phyloP scores from a whole-genome alignment of 1,140 invertebrate species.

The Hyposmocoma kahamanoa region DNA sequence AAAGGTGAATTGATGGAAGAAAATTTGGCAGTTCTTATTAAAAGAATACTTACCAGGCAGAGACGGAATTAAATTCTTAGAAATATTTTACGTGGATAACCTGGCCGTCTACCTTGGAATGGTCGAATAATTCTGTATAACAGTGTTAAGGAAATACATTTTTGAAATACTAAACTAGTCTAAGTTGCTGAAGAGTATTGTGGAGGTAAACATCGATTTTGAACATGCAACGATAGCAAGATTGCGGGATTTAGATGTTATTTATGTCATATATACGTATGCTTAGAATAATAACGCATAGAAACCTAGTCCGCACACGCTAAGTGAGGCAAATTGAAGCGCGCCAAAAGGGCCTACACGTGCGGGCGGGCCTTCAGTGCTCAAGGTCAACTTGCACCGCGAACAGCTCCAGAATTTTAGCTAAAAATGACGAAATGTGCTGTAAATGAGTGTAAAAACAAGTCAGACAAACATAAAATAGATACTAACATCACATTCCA shows the following conservation, averaged over 20 bases:
- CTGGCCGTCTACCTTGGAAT: constrained; percentile 16
- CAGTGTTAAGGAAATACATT: constrained; percentile 7
- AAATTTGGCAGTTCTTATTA: too few species aligned
- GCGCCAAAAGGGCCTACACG: too few species aligned
- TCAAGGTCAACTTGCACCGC: too few species aligned
- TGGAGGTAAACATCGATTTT: neutral
- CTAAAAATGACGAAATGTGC: too few species aligned
- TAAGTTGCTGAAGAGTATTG: neutral
- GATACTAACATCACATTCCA: too few species aligned
- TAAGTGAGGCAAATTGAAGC: too few species aligned
- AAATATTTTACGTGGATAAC: constrained; percentile 13
- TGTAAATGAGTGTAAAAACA: too few species aligned
- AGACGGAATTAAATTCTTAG: neutral
- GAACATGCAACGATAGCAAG: neutral
- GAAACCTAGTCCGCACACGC: too few species aligned
- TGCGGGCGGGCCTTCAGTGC: too few species aligned
- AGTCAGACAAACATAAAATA: too few species aligned
- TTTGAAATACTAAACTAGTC: neutral
- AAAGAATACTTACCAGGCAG: constrained; percentile 8
- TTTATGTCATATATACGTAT: neutral
- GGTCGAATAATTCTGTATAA: constrained; percentile 11
- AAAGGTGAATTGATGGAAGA: too few species aligned
- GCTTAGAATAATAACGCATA: neutral
- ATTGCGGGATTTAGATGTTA: neutral
- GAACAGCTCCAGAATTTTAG: too few species aligned